Base-by-base conservation (phyloP, 2,888 invertebrate genomes). In the Melitaea athalia region DNA sequence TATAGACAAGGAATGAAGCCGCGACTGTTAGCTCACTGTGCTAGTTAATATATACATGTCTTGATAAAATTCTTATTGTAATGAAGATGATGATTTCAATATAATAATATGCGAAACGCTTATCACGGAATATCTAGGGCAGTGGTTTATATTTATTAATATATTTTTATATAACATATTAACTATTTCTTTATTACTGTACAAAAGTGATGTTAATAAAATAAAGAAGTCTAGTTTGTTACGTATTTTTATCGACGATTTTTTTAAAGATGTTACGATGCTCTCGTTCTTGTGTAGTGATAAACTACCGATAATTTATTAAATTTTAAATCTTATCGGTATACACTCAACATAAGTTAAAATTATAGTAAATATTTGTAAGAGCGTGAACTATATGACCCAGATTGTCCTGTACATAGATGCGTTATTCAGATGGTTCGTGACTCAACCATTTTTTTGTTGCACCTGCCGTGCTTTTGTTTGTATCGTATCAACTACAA, bases 41-140 rank as follows among this genome's bases (percentile, higher is more conserved):
- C 38, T 38, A 38, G 38, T 38, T 8, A 38, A 38, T 38, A 5
- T 5, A 38, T 8, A 0, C 4, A 12, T 12, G 24, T 52, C 5
- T 17, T 17, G 31, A 17, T 52, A 52, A 50, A 50, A 52, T 24
- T 52, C 24, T 59, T 63, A 42, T 67, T 59, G 53, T 53, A 33
- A 57, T 47, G 59, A 68, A 68, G 66, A 17, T 52, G 50, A 61
- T 62, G 57, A 49, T 66, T 63, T 67, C 55, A 69, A 67, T 66
- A 69, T 63, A 63, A 60, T 63, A 63, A 55, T 67, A 63, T 60
- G 66, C 63, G 38, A 62, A 55, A 68, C 53, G 11, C 55, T 59
- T 63, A 68, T 59, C 50, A 63, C 38, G n/a, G 7, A 55, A 33
- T 55, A 38, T 38, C 38, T n/a, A 55, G 55, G 38, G 3, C 55